Base-by-base conservation (phyloP, 2,888 invertebrate species). In the Drosophila setosimentum region DNA sequence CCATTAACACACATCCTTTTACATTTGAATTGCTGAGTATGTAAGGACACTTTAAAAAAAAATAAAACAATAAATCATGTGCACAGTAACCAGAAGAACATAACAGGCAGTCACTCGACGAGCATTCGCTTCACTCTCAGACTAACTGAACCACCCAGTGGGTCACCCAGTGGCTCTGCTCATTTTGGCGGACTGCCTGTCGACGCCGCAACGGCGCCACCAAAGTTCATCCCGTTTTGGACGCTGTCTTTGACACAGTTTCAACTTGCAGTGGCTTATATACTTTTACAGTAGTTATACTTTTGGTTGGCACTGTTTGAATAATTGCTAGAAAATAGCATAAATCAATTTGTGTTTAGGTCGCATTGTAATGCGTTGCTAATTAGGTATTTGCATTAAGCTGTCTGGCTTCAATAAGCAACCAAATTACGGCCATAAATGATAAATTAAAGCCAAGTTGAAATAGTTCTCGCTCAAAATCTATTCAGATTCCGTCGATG, bases 41-140 rank as follows among this genome's bases (percentile, higher is more conserved):
- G n/a, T 45, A 27, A 53, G 30, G 29, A 40, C 54, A 57, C 60
- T 73, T 53, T 11, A 54, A 61, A 42, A 61, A 42, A 35, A 54
- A 32, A 83, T 73, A 37, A 29, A 37, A 29, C 37, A 87, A 84
- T 84, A 87, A 84, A 84, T 84, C 83, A 84, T 87, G 79, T 78
- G 73, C 75, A 76, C 55, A 80, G 59, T 71, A 71, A 67, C 73
- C 59, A 76, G 60, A 54, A 57, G 60, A 49, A 73, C 53, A 49
- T 45, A 37, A 24, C 40, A 54, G 49, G 29, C 72, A 71, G 57
- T 55, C 49, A 37, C 45, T 37, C 13, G 54, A 61, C 61, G 61
- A 63, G 13, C 11, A 27, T 27, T 35, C 11, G 11, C 54, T 18
- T 18, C 27, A 54, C 27, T 21, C 24, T 1, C 4, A 5, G 49